A percentile compares a stretch with the other conserved stretches of the same genome.
These are phyloP conservation scores for Columbina picui DNA, from an alignment of 2,113 vertebrate species.

Conservation along the genomic window DNA sequence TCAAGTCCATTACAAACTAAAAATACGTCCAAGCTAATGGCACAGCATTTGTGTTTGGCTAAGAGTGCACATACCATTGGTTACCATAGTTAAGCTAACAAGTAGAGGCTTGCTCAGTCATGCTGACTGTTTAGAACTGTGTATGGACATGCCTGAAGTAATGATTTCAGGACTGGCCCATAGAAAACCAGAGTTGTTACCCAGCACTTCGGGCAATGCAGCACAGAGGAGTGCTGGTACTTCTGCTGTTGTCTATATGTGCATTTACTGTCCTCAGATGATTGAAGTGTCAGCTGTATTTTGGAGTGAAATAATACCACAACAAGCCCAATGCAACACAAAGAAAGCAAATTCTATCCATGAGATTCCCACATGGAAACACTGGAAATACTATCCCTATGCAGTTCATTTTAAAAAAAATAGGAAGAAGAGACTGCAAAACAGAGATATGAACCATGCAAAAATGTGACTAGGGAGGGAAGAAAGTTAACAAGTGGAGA, in stretches of 20 bases:
- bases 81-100: not conserved
- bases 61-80: not conserved
- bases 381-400: not conserved
- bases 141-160: not conserved
- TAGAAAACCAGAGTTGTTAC: not conserved
- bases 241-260: not conserved
- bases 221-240: not conserved
- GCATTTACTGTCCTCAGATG: not conserved
- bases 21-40: not conserved
- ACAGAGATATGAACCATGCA: not conserved
- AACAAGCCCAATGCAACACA: not conserved
- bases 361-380: not conserved
- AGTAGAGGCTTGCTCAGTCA: constrained; percentile 30
- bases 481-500: not conserved
- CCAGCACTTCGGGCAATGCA: not conserved
- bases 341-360: not conserved
- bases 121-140: not conserved
- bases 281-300: not conserved
- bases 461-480: not conserved
- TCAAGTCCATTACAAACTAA: not conserved
- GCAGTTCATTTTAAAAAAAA: not conserved
- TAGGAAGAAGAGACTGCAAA: not conserved
- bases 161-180: not conserved
- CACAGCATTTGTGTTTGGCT: not conserved
- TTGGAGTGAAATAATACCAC: not conserved